phyloP scores from a whole-genome alignment of 92 coral and sea anemone species.

The Parazoanthus darwini region DNA sequence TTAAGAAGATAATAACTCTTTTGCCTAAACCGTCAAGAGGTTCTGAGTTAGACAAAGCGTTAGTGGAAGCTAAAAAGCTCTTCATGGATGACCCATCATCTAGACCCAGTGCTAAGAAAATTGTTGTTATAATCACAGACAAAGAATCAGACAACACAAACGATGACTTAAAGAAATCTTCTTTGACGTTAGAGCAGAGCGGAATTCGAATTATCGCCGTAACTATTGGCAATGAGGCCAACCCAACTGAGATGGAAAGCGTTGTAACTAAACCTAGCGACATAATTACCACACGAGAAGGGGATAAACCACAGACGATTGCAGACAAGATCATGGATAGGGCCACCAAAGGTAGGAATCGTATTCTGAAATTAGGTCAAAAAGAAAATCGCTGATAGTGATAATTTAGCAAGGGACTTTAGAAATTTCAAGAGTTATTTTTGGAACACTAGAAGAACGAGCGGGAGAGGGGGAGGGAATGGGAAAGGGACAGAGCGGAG shows the following conservation, averaged over 20 bases:
- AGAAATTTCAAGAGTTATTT: no score
- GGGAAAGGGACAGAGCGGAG: background rate
- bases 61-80: conserved; percentile 20
- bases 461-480: background rate
- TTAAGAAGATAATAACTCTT: background rate
- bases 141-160: conserved; percentile 61
- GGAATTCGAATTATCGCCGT: conserved; percentile 81
- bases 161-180: conserved; percentile 40
- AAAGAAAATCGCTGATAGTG: background rate
- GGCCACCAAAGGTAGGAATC: conserved; percentile 59
- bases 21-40: conserved; percentile 30
- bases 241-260: conserved; percentile 54
- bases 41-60: background rate
- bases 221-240: conserved; percentile 72
- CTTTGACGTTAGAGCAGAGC: conserved; percentile 58
- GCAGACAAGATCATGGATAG: conserved; percentile 61
- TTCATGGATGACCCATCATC: conserved; percentile 5
- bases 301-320: conserved; percentile 60
- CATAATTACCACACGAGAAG: conserved; percentile 50
- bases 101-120: conserved; percentile 70
- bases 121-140: conserved; percentile 79
- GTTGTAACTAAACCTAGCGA: conserved; percentile 44
- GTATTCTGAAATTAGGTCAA: background rate
- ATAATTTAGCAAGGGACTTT: no score
- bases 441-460: background rate